Evolutionary conservation across 2,888 invertebrate species (phyloP).

Genomic region (Lottia gigantea): DNA sequence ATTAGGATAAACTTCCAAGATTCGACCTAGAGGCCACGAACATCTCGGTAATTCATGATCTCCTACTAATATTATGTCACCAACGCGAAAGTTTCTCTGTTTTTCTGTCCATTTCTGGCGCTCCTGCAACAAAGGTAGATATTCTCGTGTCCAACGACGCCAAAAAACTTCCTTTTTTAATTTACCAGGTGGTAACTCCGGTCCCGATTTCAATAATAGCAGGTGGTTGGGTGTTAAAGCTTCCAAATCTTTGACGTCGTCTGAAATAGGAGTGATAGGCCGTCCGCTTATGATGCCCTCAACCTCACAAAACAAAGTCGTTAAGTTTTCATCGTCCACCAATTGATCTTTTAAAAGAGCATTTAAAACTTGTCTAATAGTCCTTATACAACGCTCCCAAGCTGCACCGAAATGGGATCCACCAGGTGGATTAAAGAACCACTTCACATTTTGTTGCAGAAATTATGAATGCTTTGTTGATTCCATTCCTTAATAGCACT

Average conservation of each 20-base stretch:
- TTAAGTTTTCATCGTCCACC: slow-evolving; percentile 22
- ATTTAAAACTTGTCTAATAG: slow-evolving; percentile 22
- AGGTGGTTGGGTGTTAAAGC: slow-evolving; percentile 28
- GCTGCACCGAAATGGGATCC: slow-evolving; percentile 28
- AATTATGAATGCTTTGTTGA: slow-evolving; percentile 25
- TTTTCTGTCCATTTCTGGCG: slow-evolving; percentile 17
- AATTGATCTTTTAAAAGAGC: slow-evolving; percentile 18
- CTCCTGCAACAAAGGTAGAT: slow-evolving; percentile 20
- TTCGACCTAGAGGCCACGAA: not conserved
- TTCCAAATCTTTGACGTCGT: slow-evolving; percentile 19
- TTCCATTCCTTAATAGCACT: slow-evolving; percentile 1
- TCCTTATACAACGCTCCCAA: slow-evolving; percentile 32
- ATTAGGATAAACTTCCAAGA: not conserved
- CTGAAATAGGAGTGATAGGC: slow-evolving; percentile 23
- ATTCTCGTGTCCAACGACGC: slow-evolving; percentile 23
- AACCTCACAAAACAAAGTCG: slow-evolving; percentile 28
- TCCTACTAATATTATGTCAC: slow-evolving; percentile 5
- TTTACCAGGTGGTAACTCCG: slow-evolving; percentile 24
- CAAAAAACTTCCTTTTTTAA: slow-evolving; percentile 27
- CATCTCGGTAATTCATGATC: slow-evolving; percentile 9
- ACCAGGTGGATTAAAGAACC: slow-evolving; percentile 31
- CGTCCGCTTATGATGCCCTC: slow-evolving; percentile 27
- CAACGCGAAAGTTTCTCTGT: slow-evolving; percentile 2
- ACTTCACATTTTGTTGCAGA: slow-evolving; percentile 23
- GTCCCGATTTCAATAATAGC: slow-evolving; percentile 16